phyloP scores from a whole-genome alignment of 2,888 invertebrate genomes.

The Platynereis dumerilii region DNA sequence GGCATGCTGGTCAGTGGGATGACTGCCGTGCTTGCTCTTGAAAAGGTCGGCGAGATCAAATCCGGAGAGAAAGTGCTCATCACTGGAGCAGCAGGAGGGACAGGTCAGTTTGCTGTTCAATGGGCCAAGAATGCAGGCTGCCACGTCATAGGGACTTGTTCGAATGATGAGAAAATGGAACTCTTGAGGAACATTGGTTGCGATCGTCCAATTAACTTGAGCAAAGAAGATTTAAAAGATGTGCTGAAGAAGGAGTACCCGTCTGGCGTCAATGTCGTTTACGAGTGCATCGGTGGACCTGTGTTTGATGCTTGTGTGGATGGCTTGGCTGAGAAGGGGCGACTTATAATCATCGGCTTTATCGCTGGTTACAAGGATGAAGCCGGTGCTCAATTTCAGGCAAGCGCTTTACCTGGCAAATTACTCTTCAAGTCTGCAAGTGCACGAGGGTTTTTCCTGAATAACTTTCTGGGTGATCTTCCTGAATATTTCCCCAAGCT shows the following conservation, averaged over 20 bases:
- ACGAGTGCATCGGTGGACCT: conserved; percentile 58
- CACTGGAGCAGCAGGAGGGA: conserved; percentile 55
- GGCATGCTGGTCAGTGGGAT: conserved; percentile 57
- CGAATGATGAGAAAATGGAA: conserved; percentile 54
- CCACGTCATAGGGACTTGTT: conserved; percentile 60
- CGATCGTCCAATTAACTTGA: conserved; percentile 54
- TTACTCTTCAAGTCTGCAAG: conserved; percentile 53
- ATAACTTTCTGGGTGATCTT: conserved; percentile 42
- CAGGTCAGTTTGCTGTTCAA: conserved; percentile 57
- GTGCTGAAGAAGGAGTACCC: conserved; percentile 57
- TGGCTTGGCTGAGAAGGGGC: conserved; percentile 55
- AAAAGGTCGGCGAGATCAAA: conserved; percentile 56
- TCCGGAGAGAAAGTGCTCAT: conserved; percentile 54
- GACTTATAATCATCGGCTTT: conserved; percentile 58
- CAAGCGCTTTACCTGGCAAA: conserved; percentile 29
- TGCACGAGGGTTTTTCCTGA: conserved; percentile 54
- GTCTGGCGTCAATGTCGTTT: conserved; percentile 57
- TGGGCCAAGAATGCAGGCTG: conserved; percentile 55
- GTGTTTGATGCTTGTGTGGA: conserved; percentile 55
- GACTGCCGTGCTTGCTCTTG: conserved; percentile 58
- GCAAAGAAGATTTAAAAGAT: conserved; percentile 50
- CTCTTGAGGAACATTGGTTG: conserved; percentile 43
- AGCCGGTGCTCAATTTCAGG: conserved; percentile 32
- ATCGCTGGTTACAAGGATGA: conserved; percentile 56
- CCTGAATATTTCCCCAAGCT: conserved; percentile 43